Evolutionary conservation across 2,888 invertebrate genomes (phyloP), one percentile per base, ranked within the genome.

Genomic region (Ormyrus thymus): DNA sequence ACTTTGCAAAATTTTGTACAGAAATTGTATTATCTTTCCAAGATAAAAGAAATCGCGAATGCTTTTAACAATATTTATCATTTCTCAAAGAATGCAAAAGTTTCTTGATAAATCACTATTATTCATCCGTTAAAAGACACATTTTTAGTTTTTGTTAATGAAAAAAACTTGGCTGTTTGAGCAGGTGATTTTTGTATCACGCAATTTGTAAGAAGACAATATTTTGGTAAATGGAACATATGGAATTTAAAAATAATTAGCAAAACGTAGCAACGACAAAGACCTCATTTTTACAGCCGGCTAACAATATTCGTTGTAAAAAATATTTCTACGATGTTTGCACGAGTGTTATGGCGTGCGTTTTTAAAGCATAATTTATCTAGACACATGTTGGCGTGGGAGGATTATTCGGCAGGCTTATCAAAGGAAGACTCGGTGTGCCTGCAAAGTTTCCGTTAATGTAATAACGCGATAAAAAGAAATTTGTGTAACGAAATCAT

Each of bases 401-500:
- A 55, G 50, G 72, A 68, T 68, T 62, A 29, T 29, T 66, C 11
- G 53, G 59, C 61, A 72, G n/a, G 56, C 11, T 59, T 68, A 55
- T 70, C 10, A 58, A 45, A 66, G n/a, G 56, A 15, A 13, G 10
- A 70, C 43, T n/a, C 10, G 50, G 50, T 68, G 62, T 62, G 62
- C 48, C 13, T 73, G 78, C 45, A 48, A 62, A 66, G 11, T 61
- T 73, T 15, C 11, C 56, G 55, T 55, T 61, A 59, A 66, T 68
- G 46, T 61, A 72, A 72, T 43, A 65, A 65, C 45, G 45, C 61
- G 70, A 66, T 64, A 46, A 53, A 72, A 76, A 56, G 51, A 55
- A 71, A 55, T 78, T 66, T 50, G 61, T 73, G 72, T 78, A 78
- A 73, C 48, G 13, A 61, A 68, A 56, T 55, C 43, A 65, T 68